Percentiles rank a stretch among this genome's conserved stretches.
These are phyloP conservation scores for Mesopsocus fuscifrons DNA, from an alignment of 2,888 invertebrate species.

Conservation along the genomic window DNA sequence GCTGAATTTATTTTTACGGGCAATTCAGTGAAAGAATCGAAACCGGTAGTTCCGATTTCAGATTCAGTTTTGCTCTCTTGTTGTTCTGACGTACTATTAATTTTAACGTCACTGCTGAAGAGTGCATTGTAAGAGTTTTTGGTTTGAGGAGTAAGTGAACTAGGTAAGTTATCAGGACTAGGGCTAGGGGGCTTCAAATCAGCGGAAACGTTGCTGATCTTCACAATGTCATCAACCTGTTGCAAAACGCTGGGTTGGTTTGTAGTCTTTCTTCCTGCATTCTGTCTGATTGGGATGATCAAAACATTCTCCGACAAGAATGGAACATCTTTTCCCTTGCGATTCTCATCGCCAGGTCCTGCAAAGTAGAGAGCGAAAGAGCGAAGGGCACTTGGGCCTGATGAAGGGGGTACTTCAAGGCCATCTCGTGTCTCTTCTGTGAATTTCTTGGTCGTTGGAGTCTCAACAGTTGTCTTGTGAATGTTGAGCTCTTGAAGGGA, in stretches of 20 bases:
- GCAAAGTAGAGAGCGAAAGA: slow-evolving; percentile 66
- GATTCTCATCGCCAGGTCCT: slow-evolving; percentile 36
- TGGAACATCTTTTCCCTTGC: neutral
- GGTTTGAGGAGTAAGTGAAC: neutral
- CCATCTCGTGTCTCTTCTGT: slow-evolving; percentile 35
- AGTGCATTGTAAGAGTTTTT: neutral
- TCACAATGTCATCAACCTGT: slow-evolving; percentile 1
- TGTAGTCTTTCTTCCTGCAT: neutral
- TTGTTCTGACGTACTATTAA: neutral
- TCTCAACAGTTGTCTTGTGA: neutral
- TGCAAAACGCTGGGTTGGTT: neutral
- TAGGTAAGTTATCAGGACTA: neutral
- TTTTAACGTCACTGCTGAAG: slow-evolving; percentile 1
- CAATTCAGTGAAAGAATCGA: neutral
- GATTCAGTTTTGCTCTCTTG: too few relatives aligned
- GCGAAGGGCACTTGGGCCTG: slow-evolving; percentile 57
- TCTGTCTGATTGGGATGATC: slow-evolving; percentile 2
- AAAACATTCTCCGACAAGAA: slow-evolving; percentile 1
- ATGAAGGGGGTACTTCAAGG: slow-evolving; percentile 48
- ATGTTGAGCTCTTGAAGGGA: slow-evolving; percentile 37
- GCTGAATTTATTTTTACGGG: slow-evolving; percentile 1
- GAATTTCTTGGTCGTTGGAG: slow-evolving; percentile 18
- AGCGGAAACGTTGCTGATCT: neutral
- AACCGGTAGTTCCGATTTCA: neutral
- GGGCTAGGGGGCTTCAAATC: neutral